Conservation (phyloP, 2,113 vertebrate species). For the Seriola aureovittata region DNA sequence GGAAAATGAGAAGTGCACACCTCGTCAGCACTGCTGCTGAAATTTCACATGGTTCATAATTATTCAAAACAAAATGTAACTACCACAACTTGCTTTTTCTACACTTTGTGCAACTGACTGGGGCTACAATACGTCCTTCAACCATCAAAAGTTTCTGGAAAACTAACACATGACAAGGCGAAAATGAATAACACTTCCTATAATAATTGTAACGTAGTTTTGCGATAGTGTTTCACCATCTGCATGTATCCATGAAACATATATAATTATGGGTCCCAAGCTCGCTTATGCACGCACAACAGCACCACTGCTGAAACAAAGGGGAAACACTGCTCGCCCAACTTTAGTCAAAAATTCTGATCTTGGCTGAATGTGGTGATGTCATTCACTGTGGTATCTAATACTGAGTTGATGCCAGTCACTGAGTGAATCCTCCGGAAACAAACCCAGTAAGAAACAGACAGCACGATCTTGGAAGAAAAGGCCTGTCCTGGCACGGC, state of each 20-base stretch:
- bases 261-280: too few species aligned
- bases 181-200: neutral
- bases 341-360: neutral
- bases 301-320: neutral
- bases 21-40: too few species aligned
- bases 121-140: neutral
- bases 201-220: neutral
- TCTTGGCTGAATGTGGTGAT: neutral
- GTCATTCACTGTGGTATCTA: neutral
- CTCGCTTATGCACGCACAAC: too few species aligned
- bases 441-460: constrained; percentile 40
- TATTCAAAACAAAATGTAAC: too few species aligned
- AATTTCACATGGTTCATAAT: too few species aligned
- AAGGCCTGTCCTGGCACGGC: constrained; percentile 40
- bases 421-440: constrained; percentile 22
- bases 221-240: too few species aligned
- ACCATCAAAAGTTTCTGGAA: neutral
- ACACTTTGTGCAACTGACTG: too few species aligned
- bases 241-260: too few species aligned
- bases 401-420: constrained; percentile 18
- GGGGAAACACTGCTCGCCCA: neutral
- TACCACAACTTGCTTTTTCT: too few species aligned
- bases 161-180: neutral
- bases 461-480: constrained; percentile 33
- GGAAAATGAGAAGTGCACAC: too few species aligned